These are phyloP conservation scores for Rosalia funebris DNA, from an alignment of 2,888 invertebrate genomes.

Conservation along the genomic window DNA sequence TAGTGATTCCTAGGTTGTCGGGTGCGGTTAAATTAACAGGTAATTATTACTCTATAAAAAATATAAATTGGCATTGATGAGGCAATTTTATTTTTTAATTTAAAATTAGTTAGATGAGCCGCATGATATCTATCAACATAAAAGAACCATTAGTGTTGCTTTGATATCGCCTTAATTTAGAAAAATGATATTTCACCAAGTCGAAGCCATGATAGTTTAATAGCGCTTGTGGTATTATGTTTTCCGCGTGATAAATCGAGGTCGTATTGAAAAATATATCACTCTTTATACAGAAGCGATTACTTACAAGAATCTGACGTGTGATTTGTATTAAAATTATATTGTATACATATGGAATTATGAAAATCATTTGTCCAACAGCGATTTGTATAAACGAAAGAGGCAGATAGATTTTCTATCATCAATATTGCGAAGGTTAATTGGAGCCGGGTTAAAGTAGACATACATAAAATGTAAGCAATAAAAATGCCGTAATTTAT, in stretches of 20 bases:
- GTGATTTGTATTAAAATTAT: background rate
- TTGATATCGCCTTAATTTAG: constrained; percentile 10
- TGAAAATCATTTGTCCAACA: background rate
- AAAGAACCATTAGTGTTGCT: constrained; percentile 21
- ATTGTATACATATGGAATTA: background rate
- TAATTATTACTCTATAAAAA: constrained; percentile 25
- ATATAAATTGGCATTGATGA: constrained; percentile 28
- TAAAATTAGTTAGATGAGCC: constrained; percentile 29
- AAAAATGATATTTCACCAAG: constrained; percentile 10
- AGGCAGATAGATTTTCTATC: background rate
- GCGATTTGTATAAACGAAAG: background rate
- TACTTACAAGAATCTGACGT: background rate
- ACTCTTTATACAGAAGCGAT: background rate
- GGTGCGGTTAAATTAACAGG: constrained; percentile 30
- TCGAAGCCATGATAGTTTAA: background rate
- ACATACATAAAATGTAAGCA: no score
- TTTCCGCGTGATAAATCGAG: constrained; percentile 2
- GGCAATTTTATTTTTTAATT: constrained; percentile 29
- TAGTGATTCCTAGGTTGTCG: constrained; percentile 20
- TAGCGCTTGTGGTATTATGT: background rate
- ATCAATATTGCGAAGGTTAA: background rate
- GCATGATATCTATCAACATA: constrained; percentile 24
- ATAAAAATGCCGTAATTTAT: no score
- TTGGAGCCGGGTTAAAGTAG: no score
- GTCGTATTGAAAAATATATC: constrained; percentile 2